Percentiles rank a stretch among this genome's conserved stretches.
Evolutionary conservation across 2,113 vertebrate species (phyloP).

Genomic region (Dascyllus trimaculatus): DNA sequence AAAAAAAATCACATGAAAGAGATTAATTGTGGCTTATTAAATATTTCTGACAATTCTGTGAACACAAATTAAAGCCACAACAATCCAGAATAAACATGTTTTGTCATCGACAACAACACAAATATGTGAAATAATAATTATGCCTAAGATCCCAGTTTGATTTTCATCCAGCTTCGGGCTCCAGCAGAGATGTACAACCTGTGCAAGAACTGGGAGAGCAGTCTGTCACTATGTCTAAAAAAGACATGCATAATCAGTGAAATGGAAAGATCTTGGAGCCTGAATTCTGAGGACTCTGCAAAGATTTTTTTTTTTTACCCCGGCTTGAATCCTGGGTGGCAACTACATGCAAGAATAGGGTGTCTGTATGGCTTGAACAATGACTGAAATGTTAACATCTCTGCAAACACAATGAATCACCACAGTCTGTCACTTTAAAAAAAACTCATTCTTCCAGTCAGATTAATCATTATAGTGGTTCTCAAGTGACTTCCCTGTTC

Average conservation of each 20-base stretch:
- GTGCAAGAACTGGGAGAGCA: slow-evolving; percentile 44
- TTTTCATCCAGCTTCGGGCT: slow-evolving; percentile 36
- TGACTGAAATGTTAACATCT: slow-evolving; percentile 70
- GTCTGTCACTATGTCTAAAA: slow-evolving; percentile 64
- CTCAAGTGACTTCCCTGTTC: slow-evolving; percentile 65
- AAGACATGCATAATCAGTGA: slow-evolving; percentile 65
- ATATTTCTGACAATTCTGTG: slow-evolving; percentile 14
- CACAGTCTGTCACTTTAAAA: slow-evolving; percentile 54
- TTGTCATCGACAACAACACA: slow-evolving; percentile 5
- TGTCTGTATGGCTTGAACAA: slow-evolving; percentile 69
- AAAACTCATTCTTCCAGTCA: slow-evolving; percentile 59
- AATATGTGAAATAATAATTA: slow-evolving; percentile 30
- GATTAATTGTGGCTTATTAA: slow-evolving; percentile 22
- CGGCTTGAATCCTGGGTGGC: slow-evolving; percentile 32
- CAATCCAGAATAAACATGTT: slow-evolving; percentile 23
- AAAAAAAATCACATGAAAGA: slow-evolving; percentile 1
- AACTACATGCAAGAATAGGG: slow-evolving; percentile 52
- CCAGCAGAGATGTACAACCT: slow-evolving; percentile 53
- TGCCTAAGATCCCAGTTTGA: slow-evolving; percentile 23
- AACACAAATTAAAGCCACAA: slow-evolving; percentile 2
- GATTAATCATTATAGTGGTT: slow-evolving; percentile 68
- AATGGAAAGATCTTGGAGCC: slow-evolving; percentile 60
- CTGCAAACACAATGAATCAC: slow-evolving; percentile 70
- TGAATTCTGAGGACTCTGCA: slow-evolving; percentile 52
- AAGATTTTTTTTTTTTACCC: slow-evolving; percentile 31